phyloP scores from a whole-genome alignment of 2,797 vertebrate genomes.

The Xerus rutilus region DNA sequence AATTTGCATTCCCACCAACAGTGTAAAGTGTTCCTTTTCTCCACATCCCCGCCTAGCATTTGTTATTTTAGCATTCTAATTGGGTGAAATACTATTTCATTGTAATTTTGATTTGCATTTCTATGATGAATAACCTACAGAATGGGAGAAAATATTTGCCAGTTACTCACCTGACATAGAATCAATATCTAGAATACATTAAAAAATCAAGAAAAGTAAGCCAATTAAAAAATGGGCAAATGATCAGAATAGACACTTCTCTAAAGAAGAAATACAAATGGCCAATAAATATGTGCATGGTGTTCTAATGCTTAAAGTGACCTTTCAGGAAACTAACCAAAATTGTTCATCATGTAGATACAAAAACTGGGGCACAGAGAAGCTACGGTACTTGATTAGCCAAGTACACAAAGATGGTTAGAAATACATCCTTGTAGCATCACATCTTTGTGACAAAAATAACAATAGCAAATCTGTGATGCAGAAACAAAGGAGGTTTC shows the following conservation, averaged over 20 bases:
- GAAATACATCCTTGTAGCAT: background rate
- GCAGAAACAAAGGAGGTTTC: slow-evolving; percentile 62
- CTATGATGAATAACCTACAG: background rate
- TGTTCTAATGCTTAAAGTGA: background rate
- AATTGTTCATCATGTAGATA: slow-evolving; percentile 16
- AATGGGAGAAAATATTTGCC: background rate
- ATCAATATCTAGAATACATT: background rate
- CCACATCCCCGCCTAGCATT: background rate
- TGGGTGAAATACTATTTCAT: background rate
- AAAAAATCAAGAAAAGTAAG: background rate
- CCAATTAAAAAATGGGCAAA: background rate
- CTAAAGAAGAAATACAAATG: background rate
- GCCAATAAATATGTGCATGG: background rate
- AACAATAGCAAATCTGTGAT: slow-evolving; percentile 65
- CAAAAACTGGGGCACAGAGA: slow-evolving; percentile 20
- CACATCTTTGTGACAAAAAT: slow-evolving; percentile 63
- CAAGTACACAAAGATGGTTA: slow-evolving; percentile 4
- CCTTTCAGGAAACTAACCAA: background rate
- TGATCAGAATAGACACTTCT: background rate
- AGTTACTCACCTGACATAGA: background rate
- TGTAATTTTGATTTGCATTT: background rate
- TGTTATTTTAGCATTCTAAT: background rate
- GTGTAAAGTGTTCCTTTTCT: background rate
- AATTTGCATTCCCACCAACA: background rate
- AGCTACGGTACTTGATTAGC: slow-evolving; percentile 38